These are phyloP conservation scores for Sebastes melanostomus DNA, from an alignment of 2,797 vertebrate species.

Conservation along the genomic window DNA sequence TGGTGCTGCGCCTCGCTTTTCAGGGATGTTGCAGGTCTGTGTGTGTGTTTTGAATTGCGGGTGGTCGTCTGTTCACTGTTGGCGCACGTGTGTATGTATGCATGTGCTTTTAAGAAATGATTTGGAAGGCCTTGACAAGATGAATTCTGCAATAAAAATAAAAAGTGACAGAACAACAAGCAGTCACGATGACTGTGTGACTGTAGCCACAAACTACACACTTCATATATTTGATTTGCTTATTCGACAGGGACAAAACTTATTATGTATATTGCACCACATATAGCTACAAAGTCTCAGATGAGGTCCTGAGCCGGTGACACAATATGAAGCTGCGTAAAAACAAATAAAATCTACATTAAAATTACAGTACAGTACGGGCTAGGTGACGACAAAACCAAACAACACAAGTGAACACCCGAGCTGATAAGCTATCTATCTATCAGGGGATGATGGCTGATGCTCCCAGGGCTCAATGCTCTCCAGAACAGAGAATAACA, in stretches of 20 bases:
- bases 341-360: slow-evolving; percentile 9
- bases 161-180: slow-evolving; percentile 4
- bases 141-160: slow-evolving; percentile 3
- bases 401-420: slow-evolving; percentile 54
- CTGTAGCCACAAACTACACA: not conserved
- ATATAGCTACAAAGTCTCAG: slow-evolving; percentile 6
- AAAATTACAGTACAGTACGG: not conserved
- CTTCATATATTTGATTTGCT: slow-evolving; percentile 41
- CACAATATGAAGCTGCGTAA: not conserved
- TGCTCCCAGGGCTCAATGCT: slow-evolving; percentile 49
- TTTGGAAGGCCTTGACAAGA: slow-evolving; percentile 11
- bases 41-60: not conserved
- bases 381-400: slow-evolving; percentile 2
- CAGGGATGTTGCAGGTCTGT: slow-evolving; percentile 35
- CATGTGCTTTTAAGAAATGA: slow-evolving; percentile 8
- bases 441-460: slow-evolving; percentile 53
- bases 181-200: not conserved
- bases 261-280: slow-evolving; percentile 22
- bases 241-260: slow-evolving; percentile 16
- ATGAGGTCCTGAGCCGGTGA: not conserved
- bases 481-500: slow-evolving; percentile 60
- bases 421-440: slow-evolving; percentile 42
- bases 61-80: not conserved
- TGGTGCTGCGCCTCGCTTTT: slow-evolving; percentile 50
- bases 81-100: not conserved